Evolutionary conservation across 2,797 vertebrate species (phyloP), one percentile per base, ranked within the genome.

Genomic region (Falco columbarius): DNA sequence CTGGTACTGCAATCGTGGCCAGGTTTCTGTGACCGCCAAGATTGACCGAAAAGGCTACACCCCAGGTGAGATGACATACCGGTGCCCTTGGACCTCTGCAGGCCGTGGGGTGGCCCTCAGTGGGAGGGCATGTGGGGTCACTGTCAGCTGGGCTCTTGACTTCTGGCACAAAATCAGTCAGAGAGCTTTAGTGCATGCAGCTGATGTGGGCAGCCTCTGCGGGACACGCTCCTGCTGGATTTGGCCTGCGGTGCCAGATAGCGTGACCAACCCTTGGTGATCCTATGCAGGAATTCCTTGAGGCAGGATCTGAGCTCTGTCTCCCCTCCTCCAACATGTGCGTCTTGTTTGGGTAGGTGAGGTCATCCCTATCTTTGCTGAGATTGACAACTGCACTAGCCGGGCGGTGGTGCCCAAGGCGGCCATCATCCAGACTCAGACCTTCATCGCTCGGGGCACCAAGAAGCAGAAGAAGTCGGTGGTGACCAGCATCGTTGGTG

Each of bases 21-120:
- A 99, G 34, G 99, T 99, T 80, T 99, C 99, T 2, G 98, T 99
- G 10, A 99, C 99, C 0, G 99, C 99, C 82, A 99, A 99, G 98
- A 99, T 99, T 1, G 99, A 99, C 96, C 98, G 99, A 67, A 99
- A 99, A 95, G 99, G 99, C 65, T 99, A 99, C 97, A 99, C 99
- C 5, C 99, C 99, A 97, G 99, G 99, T 99, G 79, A 97, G 87
- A 30, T 4, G 6, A 22, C 0, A 1, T 32, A 49, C 56, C n/a
- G 81, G 74, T 23, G n/a, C 72, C 56, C 44, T 63, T n/a, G 30
- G 59, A 47, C 26, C 14, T 74, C 26, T 15, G 32, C 1, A 4
- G 72, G 42, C 14, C 14, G 9, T 27, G 62, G 51, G n/a, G 21
- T 8, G 2, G 62, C 61, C n/a, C 16, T 36, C 15, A 24, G 47